phyloP scores from a whole-genome alignment of 2,888 invertebrate species.

The Habrosyne pyritoides region DNA sequence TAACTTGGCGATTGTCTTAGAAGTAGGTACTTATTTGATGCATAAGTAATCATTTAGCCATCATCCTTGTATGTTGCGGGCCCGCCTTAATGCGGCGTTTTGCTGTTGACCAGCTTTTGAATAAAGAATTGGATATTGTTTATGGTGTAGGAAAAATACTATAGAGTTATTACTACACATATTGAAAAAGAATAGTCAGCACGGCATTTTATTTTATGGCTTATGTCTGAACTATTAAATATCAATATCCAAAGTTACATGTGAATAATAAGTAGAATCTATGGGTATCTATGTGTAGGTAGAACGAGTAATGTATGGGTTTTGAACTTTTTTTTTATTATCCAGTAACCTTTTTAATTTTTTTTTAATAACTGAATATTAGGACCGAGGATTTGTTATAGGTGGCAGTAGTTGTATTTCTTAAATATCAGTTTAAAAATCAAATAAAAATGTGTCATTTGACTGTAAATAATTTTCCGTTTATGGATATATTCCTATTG shows the following conservation, averaged over 20 bases:
- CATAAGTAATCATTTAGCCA: conserved; percentile 1
- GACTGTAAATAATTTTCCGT: neutral
- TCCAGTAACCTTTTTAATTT: too few relatives aligned
- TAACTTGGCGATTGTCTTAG: conserved; percentile 45
- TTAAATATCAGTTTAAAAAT: neutral
- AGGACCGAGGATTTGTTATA: too few relatives aligned
- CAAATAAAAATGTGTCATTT: neutral
- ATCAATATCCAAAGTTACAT: too few relatives aligned
- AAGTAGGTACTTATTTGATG: neutral
- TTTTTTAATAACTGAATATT: too few relatives aligned
- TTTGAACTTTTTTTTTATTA: too few relatives aligned
- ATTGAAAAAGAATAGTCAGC: too few relatives aligned
- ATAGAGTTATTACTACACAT: too few relatives aligned
- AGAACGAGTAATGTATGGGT: too few relatives aligned
- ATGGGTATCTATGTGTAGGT: too few relatives aligned
- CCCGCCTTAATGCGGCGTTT: neutral
- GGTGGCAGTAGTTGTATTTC: neutral
- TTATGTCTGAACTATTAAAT: neutral
- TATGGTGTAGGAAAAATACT: neutral
- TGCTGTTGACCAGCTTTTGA: neutral
- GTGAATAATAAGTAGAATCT: too few relatives aligned
- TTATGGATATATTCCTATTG: neutral
- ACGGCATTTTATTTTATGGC: neutral
- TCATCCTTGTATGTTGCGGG: neutral
- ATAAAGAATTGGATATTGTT: neutral